A percentile compares a stretch with the other conserved stretches of the same genome.
phyloP scores from a whole-genome alignment of 2,113 vertebrate genomes.

The Meriones unguiculatus region DNA sequence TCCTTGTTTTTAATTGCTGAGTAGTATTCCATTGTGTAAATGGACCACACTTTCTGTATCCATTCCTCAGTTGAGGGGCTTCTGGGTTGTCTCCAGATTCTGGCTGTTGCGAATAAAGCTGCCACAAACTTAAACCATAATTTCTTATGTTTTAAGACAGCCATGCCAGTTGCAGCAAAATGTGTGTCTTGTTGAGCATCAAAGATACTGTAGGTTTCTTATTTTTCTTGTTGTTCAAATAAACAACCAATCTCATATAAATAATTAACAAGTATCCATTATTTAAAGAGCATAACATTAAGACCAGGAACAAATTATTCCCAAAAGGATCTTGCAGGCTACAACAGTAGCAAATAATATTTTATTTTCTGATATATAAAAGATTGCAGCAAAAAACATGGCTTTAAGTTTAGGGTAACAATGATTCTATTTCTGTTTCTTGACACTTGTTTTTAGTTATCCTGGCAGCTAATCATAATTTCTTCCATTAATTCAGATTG shows the following conservation, averaged over 20 bases:
- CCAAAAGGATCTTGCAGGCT: background rate
- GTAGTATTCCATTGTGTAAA: no score
- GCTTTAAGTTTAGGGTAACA: background rate
- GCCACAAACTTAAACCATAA: background rate
- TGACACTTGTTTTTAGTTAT: background rate
- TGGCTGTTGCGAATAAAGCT: no score
- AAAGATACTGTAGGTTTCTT: background rate
- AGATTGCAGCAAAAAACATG: background rate
- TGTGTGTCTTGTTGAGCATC: background rate
- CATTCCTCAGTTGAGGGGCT: no score
- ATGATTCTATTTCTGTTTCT: background rate
- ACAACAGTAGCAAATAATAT: background rate
- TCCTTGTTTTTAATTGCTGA: no score
- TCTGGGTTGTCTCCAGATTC: no score
- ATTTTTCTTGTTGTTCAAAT: background rate
- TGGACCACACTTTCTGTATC: no score
- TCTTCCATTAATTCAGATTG: background rate
- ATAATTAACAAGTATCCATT: background rate
- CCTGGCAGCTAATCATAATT: background rate
- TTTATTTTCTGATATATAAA: background rate
- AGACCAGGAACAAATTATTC: background rate
- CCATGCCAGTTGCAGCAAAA: background rate
- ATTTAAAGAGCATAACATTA: background rate
- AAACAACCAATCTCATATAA: background rate
- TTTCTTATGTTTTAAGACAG: background rate